Evolutionary conservation across 2,113 vertebrate genomes (phyloP), one percentile per base, ranked within the genome.

Genomic region (Sinosuthora webbiana): DNA sequence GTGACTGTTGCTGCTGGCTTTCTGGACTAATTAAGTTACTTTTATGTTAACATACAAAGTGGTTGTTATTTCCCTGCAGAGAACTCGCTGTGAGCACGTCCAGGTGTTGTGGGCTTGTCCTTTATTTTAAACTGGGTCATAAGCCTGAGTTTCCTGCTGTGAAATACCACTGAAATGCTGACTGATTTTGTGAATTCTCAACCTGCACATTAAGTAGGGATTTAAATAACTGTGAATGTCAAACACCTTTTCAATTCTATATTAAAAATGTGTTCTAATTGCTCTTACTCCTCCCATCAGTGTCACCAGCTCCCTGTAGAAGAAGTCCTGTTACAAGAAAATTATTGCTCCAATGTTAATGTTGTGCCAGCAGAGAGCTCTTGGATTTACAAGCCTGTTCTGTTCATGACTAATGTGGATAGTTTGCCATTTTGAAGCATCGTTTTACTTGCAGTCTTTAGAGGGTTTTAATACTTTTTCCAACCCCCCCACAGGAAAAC

Each of bases 401-500:
- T 93, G 56, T 59, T 49, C 47, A 17, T 73, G 83, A 77, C 71
- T 86, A 65, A 74, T 67, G 84, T 24, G 59, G 69, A 31, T 30
- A 27, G 64, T 33, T 75, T 91, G 65, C 79, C 6, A 6, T 62
- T 94, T 63, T 52, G 70, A 85, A 82, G 57, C 33, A 15, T 79
- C 37, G 2, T 57, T 90, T 91, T 76, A 27, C 82, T 90, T 93
- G 62, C 77, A 87, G 31, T 2, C 0, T 86, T 88, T 41, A 41
- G 73, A 73, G n/a, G 15, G 18, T 64, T 94, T 93, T 77, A 83
- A 90, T 56, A 6, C 28, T 28, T 45, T 60, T 60, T 90, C 8
- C 4, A 7, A 24, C 47, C 11, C 62, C 75, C 41, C 52, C 6
- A n/a, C 95, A 99, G 99, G 99, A 99, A 94, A 99, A 98, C 91